Evolutionary conservation across 2,888 invertebrate species (phyloP).

Genomic region (Polia nebulosa): DNA sequence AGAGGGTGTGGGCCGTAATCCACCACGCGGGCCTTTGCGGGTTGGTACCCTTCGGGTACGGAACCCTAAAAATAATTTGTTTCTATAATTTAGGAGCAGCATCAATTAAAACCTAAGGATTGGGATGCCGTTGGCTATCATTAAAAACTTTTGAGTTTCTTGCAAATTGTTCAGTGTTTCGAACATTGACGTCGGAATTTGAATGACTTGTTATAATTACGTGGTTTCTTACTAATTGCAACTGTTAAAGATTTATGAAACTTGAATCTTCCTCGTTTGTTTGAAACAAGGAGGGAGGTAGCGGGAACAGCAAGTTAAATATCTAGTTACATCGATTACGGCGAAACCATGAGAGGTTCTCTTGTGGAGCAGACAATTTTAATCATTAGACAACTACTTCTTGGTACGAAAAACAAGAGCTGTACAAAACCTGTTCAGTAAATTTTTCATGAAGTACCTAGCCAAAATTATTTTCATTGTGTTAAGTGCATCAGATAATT

Average conservation of each 20-base stretch:
- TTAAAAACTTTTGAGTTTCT: slow-evolving; percentile 82
- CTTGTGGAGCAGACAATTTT: background rate
- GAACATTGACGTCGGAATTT: slow-evolving; percentile 75
- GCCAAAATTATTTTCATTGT: slow-evolving; percentile 1
- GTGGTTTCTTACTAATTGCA: slow-evolving; percentile 32
- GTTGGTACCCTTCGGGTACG: too few species aligned
- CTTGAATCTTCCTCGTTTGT: slow-evolving; percentile 16
- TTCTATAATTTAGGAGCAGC: slow-evolving; percentile 65
- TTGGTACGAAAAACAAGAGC: background rate
- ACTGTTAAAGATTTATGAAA: slow-evolving; percentile 32
- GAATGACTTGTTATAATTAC: slow-evolving; percentile 71
- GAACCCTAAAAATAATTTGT: slow-evolving; percentile 64
- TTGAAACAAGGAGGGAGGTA: slow-evolving; percentile 4
- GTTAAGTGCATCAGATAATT: background rate
- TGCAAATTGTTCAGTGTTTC: slow-evolving; percentile 72
- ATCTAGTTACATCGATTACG: slow-evolving; percentile 3
- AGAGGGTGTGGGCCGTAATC: too few species aligned
- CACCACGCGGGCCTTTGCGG: too few species aligned
- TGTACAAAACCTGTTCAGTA: background rate
- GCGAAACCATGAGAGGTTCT: background rate
- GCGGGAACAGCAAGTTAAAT: background rate
- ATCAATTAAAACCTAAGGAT: slow-evolving; percentile 76
- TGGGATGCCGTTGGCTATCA: slow-evolving; percentile 73
- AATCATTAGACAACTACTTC: background rate
- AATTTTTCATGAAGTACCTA: background rate